Conservation (phyloP, 2,888 invertebrate species). For the Dascillus cervinus region DNA sequence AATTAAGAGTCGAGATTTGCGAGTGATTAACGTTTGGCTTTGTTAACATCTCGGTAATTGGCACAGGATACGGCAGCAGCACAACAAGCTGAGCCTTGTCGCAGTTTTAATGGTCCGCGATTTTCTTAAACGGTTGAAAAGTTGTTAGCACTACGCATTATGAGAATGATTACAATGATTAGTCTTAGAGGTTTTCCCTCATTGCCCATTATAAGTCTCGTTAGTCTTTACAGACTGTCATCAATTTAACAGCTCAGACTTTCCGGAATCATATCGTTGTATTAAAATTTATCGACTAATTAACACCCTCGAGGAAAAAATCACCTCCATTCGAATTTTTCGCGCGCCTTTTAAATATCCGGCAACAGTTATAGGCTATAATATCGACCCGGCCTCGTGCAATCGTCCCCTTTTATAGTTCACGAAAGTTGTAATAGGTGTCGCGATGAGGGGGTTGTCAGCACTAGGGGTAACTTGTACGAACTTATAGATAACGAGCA, state of each 20-base stretch:
- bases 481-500: too few species aligned
- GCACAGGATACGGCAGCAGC: conserved; percentile 29
- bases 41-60: conserved; percentile 34
- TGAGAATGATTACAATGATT: conserved; percentile 41
- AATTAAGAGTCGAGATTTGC: conserved; percentile 38
- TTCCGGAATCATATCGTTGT: conserved; percentile 37
- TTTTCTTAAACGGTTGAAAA: conserved; percentile 45
- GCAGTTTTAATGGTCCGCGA: conserved; percentile 41
- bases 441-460: too few species aligned
- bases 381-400: too few species aligned
- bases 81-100: conserved; percentile 33
- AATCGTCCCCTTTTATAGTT: too few species aligned
- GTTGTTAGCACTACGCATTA: conserved; percentile 43
- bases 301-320: too few species aligned
- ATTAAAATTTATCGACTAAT: conserved; percentile 38
- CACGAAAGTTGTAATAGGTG: too few species aligned
- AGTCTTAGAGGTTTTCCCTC: conserved; percentile 41
- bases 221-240: conserved; percentile 40
- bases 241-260: conserved; percentile 39
- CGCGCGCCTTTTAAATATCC: too few species aligned
- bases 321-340: too few species aligned
- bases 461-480: too few species aligned
- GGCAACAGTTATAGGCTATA: too few species aligned
- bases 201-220: conserved; percentile 38
- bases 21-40: conserved; percentile 38